Evolutionary conservation across 1,140 invertebrate genomes (phyloP).

Genomic region (Oncopodura yosiiana): DNA sequence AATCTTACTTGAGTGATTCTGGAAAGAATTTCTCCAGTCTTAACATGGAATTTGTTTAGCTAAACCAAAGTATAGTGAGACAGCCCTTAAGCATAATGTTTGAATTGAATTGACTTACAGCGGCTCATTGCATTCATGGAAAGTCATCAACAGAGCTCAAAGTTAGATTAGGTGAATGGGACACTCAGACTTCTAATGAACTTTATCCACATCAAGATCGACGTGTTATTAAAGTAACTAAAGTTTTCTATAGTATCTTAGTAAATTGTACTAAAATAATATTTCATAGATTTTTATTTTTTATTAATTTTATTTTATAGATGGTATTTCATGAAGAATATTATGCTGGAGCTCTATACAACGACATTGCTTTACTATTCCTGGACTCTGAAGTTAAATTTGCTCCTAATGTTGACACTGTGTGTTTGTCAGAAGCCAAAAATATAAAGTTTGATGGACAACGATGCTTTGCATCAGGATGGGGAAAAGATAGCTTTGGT

Average conservation of each 20-base stretch:
- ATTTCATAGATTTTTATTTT: too few relatives aligned
- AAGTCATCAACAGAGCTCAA: slow-evolving; percentile 40
- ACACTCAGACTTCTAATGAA: slow-evolving; percentile 64
- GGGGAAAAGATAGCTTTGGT: slow-evolving; percentile 45
- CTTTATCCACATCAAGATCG: slow-evolving; percentile 60
- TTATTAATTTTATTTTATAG: slow-evolving; percentile 15
- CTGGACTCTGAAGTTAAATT: slow-evolving; percentile 47
- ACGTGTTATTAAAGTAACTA: slow-evolving; percentile 45
- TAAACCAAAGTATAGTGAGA: too few relatives aligned
- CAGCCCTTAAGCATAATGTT: too few relatives aligned
- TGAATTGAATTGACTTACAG: too few relatives aligned
- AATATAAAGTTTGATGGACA: slow-evolving; percentile 41
- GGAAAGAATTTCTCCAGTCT: too few relatives aligned
- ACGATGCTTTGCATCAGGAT: slow-evolving; percentile 43
- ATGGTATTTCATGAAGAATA: slow-evolving; percentile 43
- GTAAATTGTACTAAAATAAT: too few relatives aligned
- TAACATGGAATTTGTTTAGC: too few relatives aligned
- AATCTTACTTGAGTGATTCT: too few relatives aligned
- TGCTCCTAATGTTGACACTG: slow-evolving; percentile 56
- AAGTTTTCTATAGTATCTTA: too few relatives aligned
- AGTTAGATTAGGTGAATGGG: slow-evolving; percentile 53
- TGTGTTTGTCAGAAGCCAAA: slow-evolving; percentile 53
- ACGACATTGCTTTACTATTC: slow-evolving; percentile 58
- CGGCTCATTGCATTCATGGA: slow-evolving; percentile 53
- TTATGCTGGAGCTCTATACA: slow-evolving; percentile 48